A percentile compares a stretch with the other conserved stretches of the same genome.
These are phyloP conservation scores for Steinernema scapterisci DNA, from an alignment of 2,888 invertebrate genomes.

Conservation along the genomic window DNA sequence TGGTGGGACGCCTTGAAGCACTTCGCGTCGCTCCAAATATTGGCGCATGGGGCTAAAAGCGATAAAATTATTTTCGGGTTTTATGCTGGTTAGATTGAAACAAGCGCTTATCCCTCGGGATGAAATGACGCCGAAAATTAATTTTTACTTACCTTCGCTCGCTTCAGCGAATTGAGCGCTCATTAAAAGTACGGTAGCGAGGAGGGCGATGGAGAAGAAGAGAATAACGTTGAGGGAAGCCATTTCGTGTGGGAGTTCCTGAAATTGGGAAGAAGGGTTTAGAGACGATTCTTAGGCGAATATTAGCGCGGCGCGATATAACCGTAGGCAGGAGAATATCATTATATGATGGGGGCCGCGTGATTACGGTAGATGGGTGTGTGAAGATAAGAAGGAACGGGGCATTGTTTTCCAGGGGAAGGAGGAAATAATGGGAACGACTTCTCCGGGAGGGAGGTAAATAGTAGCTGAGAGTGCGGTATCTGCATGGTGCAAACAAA, in stretches of 20 bases:
- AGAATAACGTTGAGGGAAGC: conserved; percentile 13
- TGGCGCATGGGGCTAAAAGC: background rate
- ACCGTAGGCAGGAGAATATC: too few relatives aligned
- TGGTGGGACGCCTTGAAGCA: background rate
- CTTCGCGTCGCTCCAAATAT: conserved; percentile 13
- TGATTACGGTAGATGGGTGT: too few relatives aligned
- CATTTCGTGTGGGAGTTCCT: too few relatives aligned
- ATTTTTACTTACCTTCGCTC: background rate
- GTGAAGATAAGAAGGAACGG: background rate
- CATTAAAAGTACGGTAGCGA: conserved; percentile 4
- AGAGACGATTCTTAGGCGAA: too few relatives aligned
- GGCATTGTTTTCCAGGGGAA: conserved; percentile 13
- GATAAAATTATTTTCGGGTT: background rate
- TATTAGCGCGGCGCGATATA: too few relatives aligned
- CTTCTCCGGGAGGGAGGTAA: background rate
- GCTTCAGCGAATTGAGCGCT: background rate
- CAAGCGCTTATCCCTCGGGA: background rate
- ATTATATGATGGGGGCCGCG: too few relatives aligned
- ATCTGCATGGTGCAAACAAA: conserved; percentile 26
- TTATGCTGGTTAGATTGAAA: too few relatives aligned
- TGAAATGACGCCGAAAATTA: background rate
- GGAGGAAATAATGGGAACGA: background rate
- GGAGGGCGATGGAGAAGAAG: background rate
- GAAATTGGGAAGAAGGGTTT: too few relatives aligned
- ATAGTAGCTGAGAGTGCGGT: background rate